Conservation (phyloP, 1,140 invertebrate species). For the Ladona fulva region DNA sequence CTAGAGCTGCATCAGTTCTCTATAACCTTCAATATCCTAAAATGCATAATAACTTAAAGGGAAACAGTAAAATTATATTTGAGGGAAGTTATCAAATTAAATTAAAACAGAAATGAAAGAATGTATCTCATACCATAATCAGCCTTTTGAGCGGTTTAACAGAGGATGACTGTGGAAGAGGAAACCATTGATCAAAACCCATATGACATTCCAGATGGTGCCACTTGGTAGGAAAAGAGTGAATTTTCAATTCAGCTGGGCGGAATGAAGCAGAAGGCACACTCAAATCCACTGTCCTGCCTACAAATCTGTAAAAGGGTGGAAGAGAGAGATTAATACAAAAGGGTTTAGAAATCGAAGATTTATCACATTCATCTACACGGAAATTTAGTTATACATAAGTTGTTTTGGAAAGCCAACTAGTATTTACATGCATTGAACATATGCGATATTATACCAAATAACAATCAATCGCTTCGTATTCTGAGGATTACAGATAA, state of each 20-base stretch:
- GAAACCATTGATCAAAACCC: conserved; percentile 56
- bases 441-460: too few species aligned
- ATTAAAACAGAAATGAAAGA: background rate
- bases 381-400: too few species aligned
- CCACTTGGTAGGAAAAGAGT: conserved; percentile 52
- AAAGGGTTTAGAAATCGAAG: too few species aligned
- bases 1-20: background rate
- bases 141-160: background rate
- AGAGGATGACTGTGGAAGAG: conserved; percentile 32
- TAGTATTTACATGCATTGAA: too few species aligned
- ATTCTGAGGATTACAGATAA: too few species aligned
- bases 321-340: too few species aligned
- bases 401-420: too few species aligned
- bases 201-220: conserved; percentile 57
- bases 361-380: too few species aligned
- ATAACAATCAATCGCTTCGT: too few species aligned
- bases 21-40: too few species aligned
- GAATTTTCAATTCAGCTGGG: conserved; percentile 54
- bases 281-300: conserved; percentile 33
- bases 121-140: background rate
- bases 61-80: too few species aligned
- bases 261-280: conserved; percentile 33
- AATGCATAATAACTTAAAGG: too few species aligned
- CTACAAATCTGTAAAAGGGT: conserved; percentile 28
- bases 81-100: background rate